Percentiles rank a stretch among this genome's conserved stretches.
Evolutionary conservation across 1,140 invertebrate species (phyloP).

Genomic region (Megalopta genalis): DNA sequence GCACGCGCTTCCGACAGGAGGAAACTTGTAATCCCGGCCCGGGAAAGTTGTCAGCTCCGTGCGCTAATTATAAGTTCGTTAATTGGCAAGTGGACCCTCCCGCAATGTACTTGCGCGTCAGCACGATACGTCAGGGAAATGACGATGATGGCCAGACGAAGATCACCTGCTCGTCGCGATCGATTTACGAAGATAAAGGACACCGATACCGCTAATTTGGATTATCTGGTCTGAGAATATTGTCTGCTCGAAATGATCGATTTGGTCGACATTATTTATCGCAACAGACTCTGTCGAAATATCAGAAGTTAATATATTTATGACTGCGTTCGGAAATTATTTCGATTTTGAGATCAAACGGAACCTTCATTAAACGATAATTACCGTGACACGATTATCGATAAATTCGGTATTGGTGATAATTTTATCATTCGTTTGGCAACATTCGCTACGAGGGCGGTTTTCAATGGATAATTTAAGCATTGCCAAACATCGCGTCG

Average conservation of each 20-base stretch:
- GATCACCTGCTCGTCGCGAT: background rate
- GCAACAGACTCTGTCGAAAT: too few relatives aligned
- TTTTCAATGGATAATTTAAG: too few relatives aligned
- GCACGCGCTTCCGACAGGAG: constrained; percentile 50
- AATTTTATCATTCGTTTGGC: too few relatives aligned
- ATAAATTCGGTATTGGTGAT: too few relatives aligned
- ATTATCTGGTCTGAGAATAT: background rate
- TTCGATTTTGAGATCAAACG: too few relatives aligned
- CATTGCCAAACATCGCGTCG: too few relatives aligned
- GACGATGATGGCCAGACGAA: constrained; percentile 28
- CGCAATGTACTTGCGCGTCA: constrained; percentile 35
- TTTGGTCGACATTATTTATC: background rate
- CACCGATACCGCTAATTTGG: background rate
- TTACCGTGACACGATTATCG: too few relatives aligned
- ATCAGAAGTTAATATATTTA: too few relatives aligned
- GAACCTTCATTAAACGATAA: too few relatives aligned
- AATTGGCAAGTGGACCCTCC: constrained; percentile 59
- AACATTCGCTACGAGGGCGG: too few relatives aligned
- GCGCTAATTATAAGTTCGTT: constrained; percentile 65
- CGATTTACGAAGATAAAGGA: constrained; percentile 13
- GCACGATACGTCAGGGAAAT: background rate
- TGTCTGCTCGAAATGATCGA: too few relatives aligned
- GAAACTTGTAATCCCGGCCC: constrained; percentile 54
- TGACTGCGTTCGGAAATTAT: too few relatives aligned
- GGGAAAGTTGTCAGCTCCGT: constrained; percentile 57